Percentiles rank a stretch among this genome's conserved stretches.
phyloP scores from a whole-genome alignment of 2,113 vertebrate species.

The Toxostoma redivivum region DNA sequence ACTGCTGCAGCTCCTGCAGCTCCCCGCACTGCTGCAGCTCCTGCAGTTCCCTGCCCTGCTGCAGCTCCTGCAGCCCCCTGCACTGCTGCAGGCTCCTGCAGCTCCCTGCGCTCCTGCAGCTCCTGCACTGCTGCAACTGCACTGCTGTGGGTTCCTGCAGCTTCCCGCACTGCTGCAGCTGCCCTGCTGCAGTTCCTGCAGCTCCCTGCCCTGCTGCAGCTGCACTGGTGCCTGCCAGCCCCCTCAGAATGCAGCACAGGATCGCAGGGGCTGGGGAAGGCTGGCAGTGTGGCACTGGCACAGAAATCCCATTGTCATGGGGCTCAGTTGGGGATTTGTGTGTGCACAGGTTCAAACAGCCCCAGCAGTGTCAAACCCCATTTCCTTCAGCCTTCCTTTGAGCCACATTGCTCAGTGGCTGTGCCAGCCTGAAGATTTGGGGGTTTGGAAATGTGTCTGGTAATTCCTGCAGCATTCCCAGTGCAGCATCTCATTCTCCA shows the following conservation, averaged over 20 bases:
- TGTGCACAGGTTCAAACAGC: neutral
- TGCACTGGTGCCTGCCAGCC: neutral
- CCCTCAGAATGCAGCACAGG: fast-evolving
- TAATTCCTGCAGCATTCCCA: neutral
- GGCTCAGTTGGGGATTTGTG: fast-evolving
- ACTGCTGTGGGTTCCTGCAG: neutral
- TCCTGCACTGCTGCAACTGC: too few species aligned
- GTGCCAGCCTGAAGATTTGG: fast-evolving
- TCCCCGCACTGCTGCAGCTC: too few species aligned
- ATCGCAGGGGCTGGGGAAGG: fast-evolving
- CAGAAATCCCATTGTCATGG: fast-evolving
- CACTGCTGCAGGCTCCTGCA: too few species aligned
- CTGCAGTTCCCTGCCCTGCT: too few species aligned
- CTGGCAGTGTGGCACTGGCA: fast-evolving
- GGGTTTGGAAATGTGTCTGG: fast-evolving
- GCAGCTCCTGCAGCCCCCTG: too few species aligned
- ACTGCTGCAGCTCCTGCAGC: too few species aligned
- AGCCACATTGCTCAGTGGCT: fast-evolving
- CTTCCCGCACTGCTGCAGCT: neutral
- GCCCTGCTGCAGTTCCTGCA: too few species aligned
- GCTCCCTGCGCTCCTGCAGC: too few species aligned
- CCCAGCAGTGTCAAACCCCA: neutral
- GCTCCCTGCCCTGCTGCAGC: too few species aligned
- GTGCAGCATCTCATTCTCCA: neutral
- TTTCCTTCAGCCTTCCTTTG: neutral